A percentile compares a stretch with the other conserved stretches of the same genome.
Conservation (phyloP, 2,113 vertebrate genomes). For the Athene noctua region DNA sequence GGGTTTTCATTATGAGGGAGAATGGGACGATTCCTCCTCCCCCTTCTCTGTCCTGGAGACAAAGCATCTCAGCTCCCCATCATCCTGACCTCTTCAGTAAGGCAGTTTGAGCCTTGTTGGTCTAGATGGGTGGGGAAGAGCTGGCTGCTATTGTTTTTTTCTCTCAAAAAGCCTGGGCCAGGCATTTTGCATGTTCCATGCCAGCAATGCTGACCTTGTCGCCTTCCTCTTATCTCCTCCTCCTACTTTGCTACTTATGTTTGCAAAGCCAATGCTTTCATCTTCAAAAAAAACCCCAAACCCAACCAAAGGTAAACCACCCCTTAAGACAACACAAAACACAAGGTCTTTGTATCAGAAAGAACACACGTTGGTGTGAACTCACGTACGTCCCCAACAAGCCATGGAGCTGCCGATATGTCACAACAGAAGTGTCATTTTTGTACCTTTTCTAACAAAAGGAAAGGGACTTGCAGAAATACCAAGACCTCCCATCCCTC, state of each 20-base stretch:
- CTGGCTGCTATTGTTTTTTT: background rate
- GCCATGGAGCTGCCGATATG: background rate
- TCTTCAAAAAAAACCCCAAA: background rate
- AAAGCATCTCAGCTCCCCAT: rapidly evolving
- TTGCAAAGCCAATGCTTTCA: background rate
- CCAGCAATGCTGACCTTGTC: background rate
- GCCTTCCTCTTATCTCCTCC: background rate
- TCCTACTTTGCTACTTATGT: background rate
- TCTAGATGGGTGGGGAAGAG: background rate
- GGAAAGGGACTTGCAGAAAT: background rate
- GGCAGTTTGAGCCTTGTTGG: background rate
- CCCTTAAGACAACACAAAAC: background rate
- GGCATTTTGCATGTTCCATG: no score
- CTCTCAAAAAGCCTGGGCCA: background rate
- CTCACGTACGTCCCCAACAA: rapidly evolving
- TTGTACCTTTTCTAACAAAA: background rate
- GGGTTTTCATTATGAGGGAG: background rate
- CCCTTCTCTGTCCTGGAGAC: background rate
- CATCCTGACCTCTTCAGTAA: background rate
- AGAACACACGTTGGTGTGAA: background rate
- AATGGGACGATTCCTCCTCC: background rate
- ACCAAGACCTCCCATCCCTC: rapidly evolving
- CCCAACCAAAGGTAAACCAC: background rate
- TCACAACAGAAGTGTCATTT: background rate
- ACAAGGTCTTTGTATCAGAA: background rate